These are phyloP conservation scores for Tachina fera DNA, from an alignment of 2,888 invertebrate genomes.

Conservation along the genomic window DNA sequence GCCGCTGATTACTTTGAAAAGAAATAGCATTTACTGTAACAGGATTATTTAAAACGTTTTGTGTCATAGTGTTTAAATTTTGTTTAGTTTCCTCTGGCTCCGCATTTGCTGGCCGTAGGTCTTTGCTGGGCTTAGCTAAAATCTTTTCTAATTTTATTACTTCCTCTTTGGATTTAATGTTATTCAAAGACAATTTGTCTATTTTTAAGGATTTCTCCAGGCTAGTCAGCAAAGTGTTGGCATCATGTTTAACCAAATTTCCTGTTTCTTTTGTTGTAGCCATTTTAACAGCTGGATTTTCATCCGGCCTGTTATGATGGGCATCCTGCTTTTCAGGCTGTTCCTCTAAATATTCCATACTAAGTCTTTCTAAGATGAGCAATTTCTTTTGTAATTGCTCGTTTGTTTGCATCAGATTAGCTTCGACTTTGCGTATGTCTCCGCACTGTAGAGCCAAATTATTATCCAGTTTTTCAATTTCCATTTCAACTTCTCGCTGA, in stretches of 20 bases:
- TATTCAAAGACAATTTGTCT: constrained; percentile 57
- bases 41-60: neutral
- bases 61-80: neutral
- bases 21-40: neutral
- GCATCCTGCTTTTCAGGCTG: constrained; percentile 44
- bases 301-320: neutral
- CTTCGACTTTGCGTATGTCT: constrained; percentile 85
- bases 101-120: neutral
- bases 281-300: neutral
- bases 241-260: constrained; percentile 40
- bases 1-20: neutral
- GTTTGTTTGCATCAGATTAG: constrained; percentile 84
- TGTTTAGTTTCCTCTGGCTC: neutral
- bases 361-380: constrained; percentile 84
- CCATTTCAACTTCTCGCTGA: constrained; percentile 77
- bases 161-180: constrained; percentile 72
- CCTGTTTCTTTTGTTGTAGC: neutral
- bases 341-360: constrained; percentile 82
- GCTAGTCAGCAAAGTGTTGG: constrained; percentile 23
- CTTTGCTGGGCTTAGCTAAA: constrained; percentile 70
- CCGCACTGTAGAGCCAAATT: constrained; percentile 84
- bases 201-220: constrained; percentile 50
- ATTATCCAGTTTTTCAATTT: constrained; percentile 83
- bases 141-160: constrained; percentile 71
- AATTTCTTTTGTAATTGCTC: constrained; percentile 84